phyloP scores from a whole-genome alignment of 2,888 invertebrate species.

The Osmoderma eremita region DNA sequence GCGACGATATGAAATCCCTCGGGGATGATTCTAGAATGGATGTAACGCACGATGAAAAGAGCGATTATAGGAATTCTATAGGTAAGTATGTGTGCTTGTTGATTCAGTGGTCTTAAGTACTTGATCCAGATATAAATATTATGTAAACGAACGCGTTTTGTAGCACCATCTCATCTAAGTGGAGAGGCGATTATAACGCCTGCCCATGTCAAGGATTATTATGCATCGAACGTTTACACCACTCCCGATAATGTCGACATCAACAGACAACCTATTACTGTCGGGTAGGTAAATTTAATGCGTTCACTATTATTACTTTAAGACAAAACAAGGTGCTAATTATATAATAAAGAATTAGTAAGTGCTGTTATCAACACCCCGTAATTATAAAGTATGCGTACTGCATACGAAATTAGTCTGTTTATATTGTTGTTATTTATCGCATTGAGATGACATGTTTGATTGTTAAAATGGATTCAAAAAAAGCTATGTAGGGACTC shows the following conservation, averaged over 20 bases:
- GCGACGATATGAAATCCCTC: conserved; percentile 81
- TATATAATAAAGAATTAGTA: conserved; percentile 23
- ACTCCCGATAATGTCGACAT: conserved; percentile 71
- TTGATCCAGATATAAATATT: conserved; percentile 9
- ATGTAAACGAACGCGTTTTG: conserved; percentile 39
- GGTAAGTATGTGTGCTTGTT: conserved; percentile 55
- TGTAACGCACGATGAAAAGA: conserved; percentile 63
- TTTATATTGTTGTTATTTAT: conserved; percentile 25
- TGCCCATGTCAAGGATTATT: conserved; percentile 59
- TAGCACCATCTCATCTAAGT: conserved; percentile 62
- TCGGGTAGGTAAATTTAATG: conserved; percentile 67
- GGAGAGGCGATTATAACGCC: conserved; percentile 61
- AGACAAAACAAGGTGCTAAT: conserved; percentile 33
- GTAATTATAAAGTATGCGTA: conserved; percentile 5
- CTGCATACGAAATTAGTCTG: conserved; percentile 19
- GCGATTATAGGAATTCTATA: conserved; percentile 62
- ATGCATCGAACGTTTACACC: conserved; percentile 55
- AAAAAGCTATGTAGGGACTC: background rate
- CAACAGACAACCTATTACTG: conserved; percentile 71
- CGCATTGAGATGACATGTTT: conserved; percentile 2
- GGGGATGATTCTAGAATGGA: conserved; percentile 74
- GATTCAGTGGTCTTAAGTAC: too few species aligned
- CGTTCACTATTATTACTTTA: conserved; percentile 1
- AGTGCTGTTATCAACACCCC: conserved; percentile 6
- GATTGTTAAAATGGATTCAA: conserved; percentile 26